Conservation (phyloP, 2,797 vertebrate genomes). For the Sebastolobus altivelis region DNA sequence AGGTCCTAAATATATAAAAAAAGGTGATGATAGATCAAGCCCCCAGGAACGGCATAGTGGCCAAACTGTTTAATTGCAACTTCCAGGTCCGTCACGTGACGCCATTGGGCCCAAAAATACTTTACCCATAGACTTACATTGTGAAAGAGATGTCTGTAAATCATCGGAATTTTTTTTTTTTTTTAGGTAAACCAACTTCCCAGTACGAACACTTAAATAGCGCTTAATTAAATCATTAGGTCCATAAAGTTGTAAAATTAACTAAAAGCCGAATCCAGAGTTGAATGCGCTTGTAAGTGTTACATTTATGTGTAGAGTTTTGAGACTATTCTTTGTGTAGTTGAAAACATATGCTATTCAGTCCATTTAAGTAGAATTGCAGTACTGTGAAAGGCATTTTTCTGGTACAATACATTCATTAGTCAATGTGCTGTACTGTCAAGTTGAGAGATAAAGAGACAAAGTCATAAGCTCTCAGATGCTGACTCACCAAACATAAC, state of each 20-base stretch:
- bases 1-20: not conserved
- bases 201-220: not conserved
- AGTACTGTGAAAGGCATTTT: not conserved
- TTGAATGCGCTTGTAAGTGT: not conserved
- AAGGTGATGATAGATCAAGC: not conserved
- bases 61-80: no score
- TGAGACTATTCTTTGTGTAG: not conserved
- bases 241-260: no score
- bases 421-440: not conserved
- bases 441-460: slow-evolving; percentile 9
- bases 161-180: not conserved
- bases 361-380: not conserved
- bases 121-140: no score
- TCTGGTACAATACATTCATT: not conserved
- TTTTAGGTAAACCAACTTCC: not conserved
- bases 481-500: not conserved
- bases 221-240: accelerated
- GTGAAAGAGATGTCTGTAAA: no score
- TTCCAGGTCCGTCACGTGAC: no score
- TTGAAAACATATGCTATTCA: not conserved
- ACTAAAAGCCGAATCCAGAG: no score
- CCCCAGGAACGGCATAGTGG: not conserved
- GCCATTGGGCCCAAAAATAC: no score
- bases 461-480: not conserved
- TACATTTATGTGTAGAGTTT: not conserved